Evolutionary conservation across 2,888 invertebrate species (phyloP), one percentile per base, ranked within the genome.

Genomic region (Machimus atricapillus): DNA sequence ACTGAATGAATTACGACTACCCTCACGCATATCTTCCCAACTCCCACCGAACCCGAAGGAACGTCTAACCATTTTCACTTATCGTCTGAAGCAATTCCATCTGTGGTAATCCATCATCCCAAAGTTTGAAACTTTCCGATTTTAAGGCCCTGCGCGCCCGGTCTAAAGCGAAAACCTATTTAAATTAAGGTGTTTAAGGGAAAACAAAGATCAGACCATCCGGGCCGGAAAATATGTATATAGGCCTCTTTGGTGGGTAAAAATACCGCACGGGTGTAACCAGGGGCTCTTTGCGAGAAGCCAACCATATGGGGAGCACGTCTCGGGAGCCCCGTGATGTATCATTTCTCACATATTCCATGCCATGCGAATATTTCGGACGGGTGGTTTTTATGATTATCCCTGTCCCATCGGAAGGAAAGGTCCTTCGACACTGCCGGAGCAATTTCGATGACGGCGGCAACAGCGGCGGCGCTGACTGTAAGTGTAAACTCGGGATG

Each of bases 141-240:
- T 78, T 43, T 40, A 43, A 40, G 43, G 78, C 40, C 43, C 43
- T 23, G 12, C 66, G 12, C 66, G 66, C 66, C 46, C 78, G 37
- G 78, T 27, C 23, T 19, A 23, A 78, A 78, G 78, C 37, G 37
- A 23, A 78, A 78, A 78, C 43, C 78, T 78, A 78, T 78, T 78
- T 37, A 78, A 78, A 78, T 78, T 78, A 43, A 78, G 37, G 78
- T 43, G 23, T 78, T 78, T 43, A 34, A 34, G 23, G 37, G 78
- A 78, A 78, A 78, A 78, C 78, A 34, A 78, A 23, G 37, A 40
- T 23, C 37, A 78, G 78, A 16, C 40, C 43, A 78, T 19, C 40
- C 37, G 23, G 43, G 2, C 23, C 23, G 23, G 78, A 23, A 78
- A 78, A 78, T 78, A 19, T 27, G 46, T 78, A 19, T 27, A 78